Base-by-base conservation (phyloP, 37 sponge, comb jelly and placozoan species). In the Tethya wilhelma region DNA sequence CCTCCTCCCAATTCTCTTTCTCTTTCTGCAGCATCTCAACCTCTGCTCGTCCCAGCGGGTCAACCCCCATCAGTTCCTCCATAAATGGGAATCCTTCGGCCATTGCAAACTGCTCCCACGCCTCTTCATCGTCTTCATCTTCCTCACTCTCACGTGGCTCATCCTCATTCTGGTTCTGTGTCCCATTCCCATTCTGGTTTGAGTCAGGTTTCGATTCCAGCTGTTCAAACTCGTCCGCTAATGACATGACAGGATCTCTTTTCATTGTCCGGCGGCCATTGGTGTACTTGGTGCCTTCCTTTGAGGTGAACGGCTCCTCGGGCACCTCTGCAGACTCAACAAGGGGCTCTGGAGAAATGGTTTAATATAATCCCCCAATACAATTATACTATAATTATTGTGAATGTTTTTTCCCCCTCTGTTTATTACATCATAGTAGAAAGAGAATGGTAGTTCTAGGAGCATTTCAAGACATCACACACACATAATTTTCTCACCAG, bases 21-120 rank as follows among this genome's bases (percentile, higher is more conserved):
- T 84, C 88, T 57, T 77, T 76, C 78, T 63, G 76, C 26, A 88
- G 63, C 83, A 88, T 76, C 31, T 88, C 88, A 42, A 82, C 53
- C 31, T 88, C 88, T 0, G 83, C 71, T 7, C 39, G 49, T 44
- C 59, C 67, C 14, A 62, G 69, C 1, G 87, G 73, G 25, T 69
- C 55, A 19, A 71, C 72, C 11, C n/a, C 72, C 71, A 72, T 40
- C 78, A 84, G 28, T 25, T 84, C 85, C 5, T 84, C 56, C 38
- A 9, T 23, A 63, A 20, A 22, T 1, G 33, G 7, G 26, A 65
- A 41, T 40, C 69, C 43, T 40, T n/a, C n/a, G n/a, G n/a, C n/a
- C n/a, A n/a, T 60, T 36, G 57, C 75, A 58, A 39, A 59, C 40
- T 26, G 20, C 7, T 8, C 22, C 26, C 63, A 34, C 2, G 36